Conservation (phyloP, 2,888 invertebrate species). For the Brachyptera risi region DNA sequence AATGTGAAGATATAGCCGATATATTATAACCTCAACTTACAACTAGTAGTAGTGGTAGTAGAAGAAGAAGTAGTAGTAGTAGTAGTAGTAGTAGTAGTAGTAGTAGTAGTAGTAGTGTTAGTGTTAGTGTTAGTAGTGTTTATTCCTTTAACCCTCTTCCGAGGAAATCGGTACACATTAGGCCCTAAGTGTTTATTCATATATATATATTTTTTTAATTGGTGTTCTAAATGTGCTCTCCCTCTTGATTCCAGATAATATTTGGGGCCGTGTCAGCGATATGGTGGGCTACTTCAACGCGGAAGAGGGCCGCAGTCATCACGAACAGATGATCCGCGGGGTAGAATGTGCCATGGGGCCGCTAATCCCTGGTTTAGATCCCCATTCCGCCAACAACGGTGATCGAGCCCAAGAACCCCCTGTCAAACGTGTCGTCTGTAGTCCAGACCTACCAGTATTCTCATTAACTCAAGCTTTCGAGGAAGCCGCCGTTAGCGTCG, state of each 20-base stretch:
- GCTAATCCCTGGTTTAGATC: slow-evolving; percentile 32
- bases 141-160: too few relatives aligned
- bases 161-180: too few relatives aligned
- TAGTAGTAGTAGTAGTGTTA: too few relatives aligned
- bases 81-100: too few relatives aligned
- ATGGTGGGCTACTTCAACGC: slow-evolving; percentile 51
- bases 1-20: too few relatives aligned
- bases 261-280: slow-evolving; percentile 47
- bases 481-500: slow-evolving; percentile 34
- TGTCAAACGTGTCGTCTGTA: slow-evolving; percentile 56
- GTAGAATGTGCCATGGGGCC: slow-evolving; percentile 41
- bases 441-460: slow-evolving; percentile 54
- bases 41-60: too few relatives aligned
- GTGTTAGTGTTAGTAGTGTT: too few relatives aligned
- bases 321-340: slow-evolving; percentile 45
- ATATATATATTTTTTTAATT: too few relatives aligned
- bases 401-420: slow-evolving; percentile 36
- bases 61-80: too few relatives aligned
- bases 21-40: too few relatives aligned
- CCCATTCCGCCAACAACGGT: slow-evolving; percentile 20
- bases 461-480: slow-evolving; percentile 36
- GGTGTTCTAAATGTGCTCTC: too few relatives aligned
- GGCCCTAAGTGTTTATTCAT: too few relatives aligned
- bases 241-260: slow-evolving; percentile 46
- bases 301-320: slow-evolving; percentile 37